Evolutionary conservation across 2,113 vertebrate species (phyloP).

Genomic region (Myotis brandtii): DNA sequence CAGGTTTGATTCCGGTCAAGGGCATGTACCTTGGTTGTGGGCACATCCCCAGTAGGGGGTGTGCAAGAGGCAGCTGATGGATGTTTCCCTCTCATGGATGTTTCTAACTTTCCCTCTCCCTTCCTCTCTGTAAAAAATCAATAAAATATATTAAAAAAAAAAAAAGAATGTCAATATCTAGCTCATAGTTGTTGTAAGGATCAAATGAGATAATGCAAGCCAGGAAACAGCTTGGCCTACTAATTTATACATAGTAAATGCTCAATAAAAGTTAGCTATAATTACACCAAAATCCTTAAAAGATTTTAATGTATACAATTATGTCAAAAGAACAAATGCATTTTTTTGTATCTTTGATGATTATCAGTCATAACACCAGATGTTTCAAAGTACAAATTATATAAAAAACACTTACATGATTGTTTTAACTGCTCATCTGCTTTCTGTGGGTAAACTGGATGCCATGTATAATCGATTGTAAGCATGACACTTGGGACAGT

Average conservation of each 20-base stretch:
- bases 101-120: no score
- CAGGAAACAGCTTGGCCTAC: not conserved
- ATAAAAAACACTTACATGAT: constrained; percentile 89
- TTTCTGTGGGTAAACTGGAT: constrained; percentile 98
- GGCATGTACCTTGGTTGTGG: no score
- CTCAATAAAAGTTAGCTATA: constrained; percentile 21
- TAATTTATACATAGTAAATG: constrained; percentile 2
- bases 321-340: not conserved
- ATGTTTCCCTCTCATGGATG: no score
- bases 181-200: not conserved
- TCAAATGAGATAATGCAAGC: not conserved
- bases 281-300: constrained; percentile 44
- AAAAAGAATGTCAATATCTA: not conserved
- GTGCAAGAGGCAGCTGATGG: no score
- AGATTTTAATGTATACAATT: not conserved
- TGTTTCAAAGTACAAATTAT: constrained; percentile 33
- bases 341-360: not conserved
- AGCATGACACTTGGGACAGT: constrained; percentile 96
- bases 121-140: no score
- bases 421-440: constrained; percentile 97
- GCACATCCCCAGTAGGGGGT: no score
- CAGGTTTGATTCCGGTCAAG: no score
- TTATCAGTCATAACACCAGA: not conserved
- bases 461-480: constrained; percentile 98
- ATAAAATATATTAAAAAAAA: no score